Percentiles rank a stretch among this genome's conserved stretches.
Evolutionary conservation across 2,113 vertebrate genomes (phyloP).

Genomic region (Lycocorax pyrrhopterus): DNA sequence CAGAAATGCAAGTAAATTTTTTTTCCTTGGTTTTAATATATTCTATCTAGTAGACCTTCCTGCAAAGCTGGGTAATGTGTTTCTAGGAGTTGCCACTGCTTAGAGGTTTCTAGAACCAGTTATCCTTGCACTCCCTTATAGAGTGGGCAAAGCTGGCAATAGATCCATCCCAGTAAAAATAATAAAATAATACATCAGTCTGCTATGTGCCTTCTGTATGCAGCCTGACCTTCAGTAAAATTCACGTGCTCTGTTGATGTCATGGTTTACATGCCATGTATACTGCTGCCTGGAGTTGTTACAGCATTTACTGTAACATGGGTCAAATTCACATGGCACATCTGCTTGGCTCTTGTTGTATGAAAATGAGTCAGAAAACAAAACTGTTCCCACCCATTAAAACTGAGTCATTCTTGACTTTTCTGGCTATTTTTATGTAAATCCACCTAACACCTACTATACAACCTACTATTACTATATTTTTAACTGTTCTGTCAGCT

Average conservation of each 20-base stretch:
- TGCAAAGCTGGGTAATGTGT: neutral
- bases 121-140: fast-evolving
- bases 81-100: neutral
- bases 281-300: neutral
- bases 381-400: neutral
- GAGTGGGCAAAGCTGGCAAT: neutral
- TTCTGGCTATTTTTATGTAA: neutral
- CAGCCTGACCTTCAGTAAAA: neutral
- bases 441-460: neutral
- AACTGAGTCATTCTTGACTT: neutral
- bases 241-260: neutral
- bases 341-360: neutral
- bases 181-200: neutral
- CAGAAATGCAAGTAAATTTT: neutral
- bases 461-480: neutral
- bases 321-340: neutral
- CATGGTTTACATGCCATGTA: neutral
- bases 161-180: neutral
- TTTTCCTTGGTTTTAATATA: neutral
- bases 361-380: neutral
- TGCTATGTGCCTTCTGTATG: neutral
- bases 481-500: neutral
- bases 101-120: neutral
- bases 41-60: neutral
- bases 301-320: neutral